A percentile compares a stretch with the other conserved stretches of the same genome.
phyloP scores from a whole-genome alignment of 2,113 vertebrate genomes.

The Tylochromis polylepis region DNA sequence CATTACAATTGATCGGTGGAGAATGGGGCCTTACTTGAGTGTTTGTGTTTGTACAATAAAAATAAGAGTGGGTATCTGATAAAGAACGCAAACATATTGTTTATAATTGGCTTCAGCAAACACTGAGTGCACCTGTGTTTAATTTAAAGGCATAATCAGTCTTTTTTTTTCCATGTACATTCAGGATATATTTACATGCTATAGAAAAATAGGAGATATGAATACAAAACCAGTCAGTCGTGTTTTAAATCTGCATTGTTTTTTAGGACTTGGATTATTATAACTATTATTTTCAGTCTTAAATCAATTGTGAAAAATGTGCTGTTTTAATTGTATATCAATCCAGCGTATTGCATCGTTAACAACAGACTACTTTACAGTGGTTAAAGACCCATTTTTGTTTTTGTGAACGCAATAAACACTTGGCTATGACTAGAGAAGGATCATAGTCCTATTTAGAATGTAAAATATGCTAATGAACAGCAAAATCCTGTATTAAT shows the following conservation, averaged over 20 bases:
- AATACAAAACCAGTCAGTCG: background rate
- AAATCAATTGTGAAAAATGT: background rate
- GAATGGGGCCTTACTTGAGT: background rate
- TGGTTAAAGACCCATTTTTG: too few relatives aligned
- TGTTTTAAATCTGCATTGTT: fast-evolving
- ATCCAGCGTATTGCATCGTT: background rate
- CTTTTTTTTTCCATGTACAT: background rate
- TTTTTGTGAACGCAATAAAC: background rate
- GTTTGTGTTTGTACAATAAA: background rate
- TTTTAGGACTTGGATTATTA: background rate
- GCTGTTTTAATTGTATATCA: background rate
- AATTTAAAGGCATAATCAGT: background rate
- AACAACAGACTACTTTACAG: too few relatives aligned
- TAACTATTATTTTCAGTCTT: fast-evolving
- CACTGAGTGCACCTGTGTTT: background rate
- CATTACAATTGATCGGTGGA: constrained; percentile 14
- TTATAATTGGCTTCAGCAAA: background rate
- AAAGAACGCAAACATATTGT: background rate
- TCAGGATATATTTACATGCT: background rate
- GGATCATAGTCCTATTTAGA: background rate
- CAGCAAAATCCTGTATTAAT: background rate
- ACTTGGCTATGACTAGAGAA: background rate
- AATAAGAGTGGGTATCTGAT: background rate
- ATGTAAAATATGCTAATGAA: background rate
- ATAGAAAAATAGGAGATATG: background rate